phyloP scores from a whole-genome alignment of 2,888 invertebrate species.

The Neoaliturus tenellus region DNA sequence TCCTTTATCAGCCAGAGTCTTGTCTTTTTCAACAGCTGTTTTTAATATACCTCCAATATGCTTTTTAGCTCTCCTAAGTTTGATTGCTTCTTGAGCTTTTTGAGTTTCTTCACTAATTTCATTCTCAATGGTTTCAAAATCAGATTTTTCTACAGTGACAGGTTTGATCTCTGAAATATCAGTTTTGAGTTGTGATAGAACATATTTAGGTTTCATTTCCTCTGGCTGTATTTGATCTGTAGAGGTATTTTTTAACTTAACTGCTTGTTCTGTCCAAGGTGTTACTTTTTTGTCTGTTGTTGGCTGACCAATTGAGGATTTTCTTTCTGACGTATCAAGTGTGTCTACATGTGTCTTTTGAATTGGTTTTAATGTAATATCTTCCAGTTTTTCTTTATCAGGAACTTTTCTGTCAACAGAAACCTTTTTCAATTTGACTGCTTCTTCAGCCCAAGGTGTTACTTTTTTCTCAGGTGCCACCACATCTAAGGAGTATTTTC shows the following conservation, averaged over 20 bases:
- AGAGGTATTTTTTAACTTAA: slow-evolving; percentile 60
- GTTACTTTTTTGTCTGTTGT: slow-evolving; percentile 28
- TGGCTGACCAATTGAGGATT: slow-evolving; percentile 11
- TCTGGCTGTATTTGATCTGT: background rate
- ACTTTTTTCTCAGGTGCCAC: slow-evolving; percentile 42
- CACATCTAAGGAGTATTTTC: slow-evolving; percentile 54
- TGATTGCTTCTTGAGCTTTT: slow-evolving; percentile 29
- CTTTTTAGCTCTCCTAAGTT: slow-evolving; percentile 52
- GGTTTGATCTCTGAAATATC: background rate
- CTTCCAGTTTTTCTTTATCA: slow-evolving; percentile 69
- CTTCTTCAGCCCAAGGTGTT: slow-evolving; percentile 71
- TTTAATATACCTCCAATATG: slow-evolving; percentile 47
- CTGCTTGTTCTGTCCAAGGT: slow-evolving; percentile 71
- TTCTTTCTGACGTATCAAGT: slow-evolving; percentile 50
- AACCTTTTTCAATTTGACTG: slow-evolving; percentile 64
- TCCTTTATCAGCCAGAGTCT: slow-evolving; percentile 27
- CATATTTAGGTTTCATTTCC: background rate
- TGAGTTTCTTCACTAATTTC: slow-evolving; percentile 27
- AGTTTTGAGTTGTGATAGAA: background rate
- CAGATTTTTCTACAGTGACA: background rate
- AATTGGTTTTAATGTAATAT: slow-evolving; percentile 72
- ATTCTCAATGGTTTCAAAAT: slow-evolving; percentile 2
- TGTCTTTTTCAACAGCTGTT: slow-evolving; percentile 52
- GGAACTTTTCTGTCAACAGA: slow-evolving; percentile 60
- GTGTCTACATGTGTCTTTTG: slow-evolving; percentile 71